A percentile compares a stretch with the other conserved stretches of the same genome.
Conservation (phyloP, 2,797 vertebrate genomes). For the Eutrigla gurnardus region DNA sequence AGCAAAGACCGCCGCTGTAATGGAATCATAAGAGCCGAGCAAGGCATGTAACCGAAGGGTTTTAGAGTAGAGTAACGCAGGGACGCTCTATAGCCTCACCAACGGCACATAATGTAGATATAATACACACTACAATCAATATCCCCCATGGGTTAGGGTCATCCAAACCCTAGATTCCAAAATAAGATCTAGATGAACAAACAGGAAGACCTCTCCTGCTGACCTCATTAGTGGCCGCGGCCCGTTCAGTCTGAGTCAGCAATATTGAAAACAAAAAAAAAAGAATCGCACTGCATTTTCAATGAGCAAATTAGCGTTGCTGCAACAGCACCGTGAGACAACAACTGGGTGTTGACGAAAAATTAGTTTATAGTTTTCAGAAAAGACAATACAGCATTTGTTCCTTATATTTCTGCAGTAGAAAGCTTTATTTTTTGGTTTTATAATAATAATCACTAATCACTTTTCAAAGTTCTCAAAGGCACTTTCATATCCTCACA, state of each 20-base stretch:
- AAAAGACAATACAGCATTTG: background rate
- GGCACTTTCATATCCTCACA: background rate
- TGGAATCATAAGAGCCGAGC: conserved; percentile 66
- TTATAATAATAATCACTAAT: no score
- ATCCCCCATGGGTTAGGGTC: background rate
- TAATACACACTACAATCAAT: conserved; percentile 45
- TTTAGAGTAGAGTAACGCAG: conserved; percentile 44
- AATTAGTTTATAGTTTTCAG: conserved; percentile 12
- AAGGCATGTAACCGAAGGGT: conserved; percentile 25
- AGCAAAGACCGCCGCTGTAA: conserved; percentile 61
- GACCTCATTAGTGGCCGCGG: conserved; percentile 55
- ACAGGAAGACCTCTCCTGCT: conserved; percentile 17
- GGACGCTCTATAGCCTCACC: conserved; percentile 20
- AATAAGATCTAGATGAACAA: conserved; percentile 19
- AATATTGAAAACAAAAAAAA: conserved; percentile 48
- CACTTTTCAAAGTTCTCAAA: background rate
- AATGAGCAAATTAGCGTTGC: conserved; percentile 38
- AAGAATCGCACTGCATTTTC: conserved; percentile 26
- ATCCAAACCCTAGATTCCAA: conserved; percentile 33
- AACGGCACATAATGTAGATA: conserved; percentile 32
- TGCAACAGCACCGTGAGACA: conserved; percentile 6
- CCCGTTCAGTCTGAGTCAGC: conserved; percentile 56
- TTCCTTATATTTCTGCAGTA: background rate
- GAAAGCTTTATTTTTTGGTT: background rate
- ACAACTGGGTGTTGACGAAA: conserved; percentile 37